Evolutionary conservation across 2,888 invertebrate genomes (phyloP), one percentile per base, ranked within the genome.

Genomic region (Cantharis lateralis): DNA sequence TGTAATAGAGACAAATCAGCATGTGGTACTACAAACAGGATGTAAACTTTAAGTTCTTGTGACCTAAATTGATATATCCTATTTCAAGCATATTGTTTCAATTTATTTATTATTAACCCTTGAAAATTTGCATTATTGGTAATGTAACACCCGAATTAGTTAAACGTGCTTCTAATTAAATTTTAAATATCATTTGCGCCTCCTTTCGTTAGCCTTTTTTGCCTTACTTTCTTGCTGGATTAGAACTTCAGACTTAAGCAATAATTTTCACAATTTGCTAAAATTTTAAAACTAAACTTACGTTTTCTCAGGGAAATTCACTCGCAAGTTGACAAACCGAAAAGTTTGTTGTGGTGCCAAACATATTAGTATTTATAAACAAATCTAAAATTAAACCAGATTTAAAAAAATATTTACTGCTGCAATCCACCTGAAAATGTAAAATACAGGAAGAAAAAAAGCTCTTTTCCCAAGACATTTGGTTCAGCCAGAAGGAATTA

Each of bases 21-120:
- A 75, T 75, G 13, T 66, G 71, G 75, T 28, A 68, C 69, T 48
- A 28, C 16, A 24, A 75, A 26, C 26, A 71, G 68, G 71, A 75
- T 71, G 68, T 75, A 68, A 75, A 66, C 71, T 75, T 74, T 75
- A 68, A 71, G 16, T 71, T 68, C 68, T 71, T 62, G 64, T 75
- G 75, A 75, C 75, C 75, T 75, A 75, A 71, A 75, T 75, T 71
- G 75, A 18, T 32, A 16, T 75, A 75, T 71, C 74, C 75, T 71
- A 66, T 75, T 70, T 32, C 48, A 48, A 48, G 9, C 48, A 48
- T 48, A 48, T 48, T 48, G 48, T 48, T 48, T 48, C 5, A 48
- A 48, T 48, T 48, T 48, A n/a, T 48, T 48, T n/a, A 5, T 13
- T 32, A 13, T 7, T n/a, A 48, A 48, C 48, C 48, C n/a, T 48